phyloP scores from a whole-genome alignment of 1,140 invertebrate genomes.

The Elysia chlorotica region DNA sequence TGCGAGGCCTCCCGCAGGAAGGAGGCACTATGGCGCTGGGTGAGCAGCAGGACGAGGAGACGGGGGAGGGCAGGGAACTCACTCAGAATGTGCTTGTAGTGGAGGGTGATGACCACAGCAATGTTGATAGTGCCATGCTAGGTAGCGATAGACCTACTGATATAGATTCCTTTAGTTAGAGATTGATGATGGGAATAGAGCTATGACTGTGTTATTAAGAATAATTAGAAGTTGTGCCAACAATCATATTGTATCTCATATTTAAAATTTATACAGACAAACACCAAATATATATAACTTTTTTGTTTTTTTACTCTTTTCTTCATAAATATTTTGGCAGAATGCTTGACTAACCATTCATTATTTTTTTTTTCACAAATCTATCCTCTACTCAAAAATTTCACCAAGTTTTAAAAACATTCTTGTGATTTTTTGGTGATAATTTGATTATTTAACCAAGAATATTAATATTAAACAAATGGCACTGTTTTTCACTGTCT shows the following conservation, averaged over 20 bases:
- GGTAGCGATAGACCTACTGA: too few species aligned
- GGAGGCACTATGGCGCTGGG: background rate
- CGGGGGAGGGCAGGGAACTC: background rate
- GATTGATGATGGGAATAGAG: too few species aligned
- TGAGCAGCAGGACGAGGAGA: background rate
- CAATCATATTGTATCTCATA: too few species aligned
- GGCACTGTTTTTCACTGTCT: background rate
- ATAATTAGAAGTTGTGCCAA: too few species aligned
- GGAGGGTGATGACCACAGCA: background rate
- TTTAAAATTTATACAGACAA: too few species aligned
- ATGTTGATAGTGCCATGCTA: background rate
- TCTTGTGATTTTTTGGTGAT: background rate
- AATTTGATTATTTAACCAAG: too few species aligned
- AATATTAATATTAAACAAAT: background rate
- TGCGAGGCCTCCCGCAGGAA: background rate
- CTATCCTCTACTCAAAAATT: background rate
- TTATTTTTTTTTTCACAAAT: background rate
- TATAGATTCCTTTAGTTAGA: too few species aligned
- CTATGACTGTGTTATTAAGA: too few species aligned
- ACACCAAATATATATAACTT: too few species aligned
- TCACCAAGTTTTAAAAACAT: background rate
- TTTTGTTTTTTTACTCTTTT: too few species aligned
- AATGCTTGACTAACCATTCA: background rate
- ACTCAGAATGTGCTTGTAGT: background rate
- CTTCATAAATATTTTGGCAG: too few species aligned